A percentile compares a stretch with the other conserved stretches of the same genome.
Evolutionary conservation across 2,113 vertebrate species (phyloP).

Genomic region (Hippocampus abdominalis): DNA sequence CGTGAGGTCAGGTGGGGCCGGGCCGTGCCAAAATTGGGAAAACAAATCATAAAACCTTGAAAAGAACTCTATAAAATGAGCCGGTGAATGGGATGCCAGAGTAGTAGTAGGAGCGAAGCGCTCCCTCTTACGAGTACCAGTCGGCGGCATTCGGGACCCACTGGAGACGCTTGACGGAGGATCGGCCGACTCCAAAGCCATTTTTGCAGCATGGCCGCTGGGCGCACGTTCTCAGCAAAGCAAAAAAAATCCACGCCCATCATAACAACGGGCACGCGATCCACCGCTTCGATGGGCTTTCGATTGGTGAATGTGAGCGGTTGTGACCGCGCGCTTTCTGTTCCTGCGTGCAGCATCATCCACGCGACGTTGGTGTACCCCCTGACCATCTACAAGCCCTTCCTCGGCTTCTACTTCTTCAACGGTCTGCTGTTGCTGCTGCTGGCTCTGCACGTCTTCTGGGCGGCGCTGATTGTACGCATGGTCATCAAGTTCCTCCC

Average conservation of each 20-base stretch:
- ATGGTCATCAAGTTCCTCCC: slow-evolving; percentile 94
- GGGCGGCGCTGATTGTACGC: slow-evolving; percentile 86
- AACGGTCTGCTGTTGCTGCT: slow-evolving; percentile 85
- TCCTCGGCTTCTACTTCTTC: slow-evolving; percentile 94
- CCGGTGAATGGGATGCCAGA: too few species aligned
- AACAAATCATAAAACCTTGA: too few species aligned
- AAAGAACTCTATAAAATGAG: too few species aligned
- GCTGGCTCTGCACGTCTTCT: slow-evolving; percentile 89
- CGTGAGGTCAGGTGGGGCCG: too few species aligned
- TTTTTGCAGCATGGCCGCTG: not conserved
- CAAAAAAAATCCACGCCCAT: not conserved
- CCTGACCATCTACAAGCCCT: slow-evolving; percentile 77
- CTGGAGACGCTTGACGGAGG: too few species aligned
- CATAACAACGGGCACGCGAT: slow-evolving; percentile 45
- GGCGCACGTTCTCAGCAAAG: not conserved
- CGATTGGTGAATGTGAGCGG: slow-evolving; percentile 38
- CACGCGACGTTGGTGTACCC: slow-evolving; percentile 84
- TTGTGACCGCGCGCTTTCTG: slow-evolving; percentile 57
- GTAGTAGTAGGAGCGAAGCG: too few species aligned
- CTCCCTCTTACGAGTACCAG: too few species aligned
- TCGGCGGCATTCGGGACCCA: too few species aligned
- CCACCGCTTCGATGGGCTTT: slow-evolving; percentile 37
- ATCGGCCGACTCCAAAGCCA: too few species aligned
- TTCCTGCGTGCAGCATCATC: slow-evolving; percentile 80
- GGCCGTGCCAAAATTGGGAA: too few species aligned